A percentile compares a stretch with the other conserved stretches of the same genome.
These are phyloP conservation scores for Ceratina japonica DNA, from an alignment of 1,140 invertebrate genomes.

Conservation along the genomic window DNA sequence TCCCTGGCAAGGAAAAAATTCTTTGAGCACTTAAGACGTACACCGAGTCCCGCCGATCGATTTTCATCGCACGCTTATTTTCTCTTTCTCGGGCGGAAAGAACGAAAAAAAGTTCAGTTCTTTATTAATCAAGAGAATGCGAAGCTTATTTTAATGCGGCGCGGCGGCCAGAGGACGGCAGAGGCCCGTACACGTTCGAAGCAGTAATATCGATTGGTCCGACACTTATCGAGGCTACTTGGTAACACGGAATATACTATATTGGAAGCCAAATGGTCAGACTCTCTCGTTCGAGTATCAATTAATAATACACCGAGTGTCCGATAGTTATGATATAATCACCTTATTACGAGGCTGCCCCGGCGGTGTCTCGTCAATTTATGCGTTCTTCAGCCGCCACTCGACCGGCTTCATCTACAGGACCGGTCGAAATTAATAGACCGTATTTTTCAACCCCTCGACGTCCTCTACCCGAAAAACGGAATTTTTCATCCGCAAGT, in stretches of 20 bases:
- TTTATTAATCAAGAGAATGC: not conserved
- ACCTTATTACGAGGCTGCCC: slow-evolving; percentile 64
- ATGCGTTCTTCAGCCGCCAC: slow-evolving; percentile 65
- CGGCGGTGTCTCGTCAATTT: slow-evolving; percentile 68
- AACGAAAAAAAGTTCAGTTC: not conserved
- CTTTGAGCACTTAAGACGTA: slow-evolving; percentile 57
- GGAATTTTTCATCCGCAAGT: slow-evolving; percentile 10
- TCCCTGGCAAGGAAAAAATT: slow-evolving; percentile 67
- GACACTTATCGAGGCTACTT: slow-evolving; percentile 52
- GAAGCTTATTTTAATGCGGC: not conserved
- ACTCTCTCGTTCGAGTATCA: slow-evolving; percentile 56
- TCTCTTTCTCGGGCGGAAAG: not conserved
- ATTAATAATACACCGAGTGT: slow-evolving; percentile 67
- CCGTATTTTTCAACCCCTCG: slow-evolving; percentile 50
- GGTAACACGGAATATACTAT: slow-evolving; percentile 60
- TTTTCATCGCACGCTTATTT: not conserved
- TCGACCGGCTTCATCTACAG: slow-evolving; percentile 67
- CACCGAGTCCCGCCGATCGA: slow-evolving; percentile 33
- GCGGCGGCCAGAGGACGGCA: not conserved
- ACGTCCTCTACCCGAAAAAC: not conserved
- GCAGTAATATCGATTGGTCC: slow-evolving; percentile 40
- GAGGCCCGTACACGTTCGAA: slow-evolving; percentile 9
- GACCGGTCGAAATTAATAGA: slow-evolving; percentile 65
- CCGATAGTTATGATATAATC: slow-evolving; percentile 64
- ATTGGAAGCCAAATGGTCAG: slow-evolving; percentile 51